Percentiles rank a stretch among this genome's conserved stretches.
Conservation (phyloP, 2,888 invertebrate genomes). For the Crioceris asparagi region DNA sequence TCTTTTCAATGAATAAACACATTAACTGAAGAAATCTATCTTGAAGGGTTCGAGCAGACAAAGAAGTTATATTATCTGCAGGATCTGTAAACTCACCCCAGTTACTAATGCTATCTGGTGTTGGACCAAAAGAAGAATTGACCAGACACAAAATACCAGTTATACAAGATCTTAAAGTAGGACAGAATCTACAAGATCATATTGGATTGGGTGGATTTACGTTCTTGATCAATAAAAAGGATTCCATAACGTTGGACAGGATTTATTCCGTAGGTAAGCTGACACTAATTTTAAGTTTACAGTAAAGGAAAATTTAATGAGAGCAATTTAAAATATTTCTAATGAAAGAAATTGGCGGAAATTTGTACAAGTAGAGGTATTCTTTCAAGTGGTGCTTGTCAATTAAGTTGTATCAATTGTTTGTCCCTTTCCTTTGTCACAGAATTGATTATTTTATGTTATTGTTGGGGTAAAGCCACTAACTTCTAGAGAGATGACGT, state of each 20-base stretch:
- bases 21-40: not conserved
- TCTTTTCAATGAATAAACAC: not conserved
- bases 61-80: constrained; percentile 82
- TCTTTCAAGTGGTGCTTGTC: no score
- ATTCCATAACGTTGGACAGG: constrained; percentile 69
- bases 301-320: no score
- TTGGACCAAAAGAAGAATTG: constrained; percentile 65
- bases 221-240: constrained; percentile 66
- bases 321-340: not conserved
- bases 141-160: constrained; percentile 65
- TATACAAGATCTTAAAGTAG: constrained; percentile 71
- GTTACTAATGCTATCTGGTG: constrained; percentile 83
- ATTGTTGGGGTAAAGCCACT: no score
- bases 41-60: constrained; percentile 56
- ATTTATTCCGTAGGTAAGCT: constrained; percentile 52
- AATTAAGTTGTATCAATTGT: no score
- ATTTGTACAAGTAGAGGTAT: no score
- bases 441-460: no score
- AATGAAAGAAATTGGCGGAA: not conserved
- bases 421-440: no score
- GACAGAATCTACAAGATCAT: constrained; percentile 82
- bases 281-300: not conserved
- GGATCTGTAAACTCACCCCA: constrained; percentile 93
- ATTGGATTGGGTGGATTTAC: constrained; percentile 77
- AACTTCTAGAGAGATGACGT: no score